Evolutionary conservation across 2,888 invertebrate species (phyloP).

Genomic region (Tipula unca): DNA sequence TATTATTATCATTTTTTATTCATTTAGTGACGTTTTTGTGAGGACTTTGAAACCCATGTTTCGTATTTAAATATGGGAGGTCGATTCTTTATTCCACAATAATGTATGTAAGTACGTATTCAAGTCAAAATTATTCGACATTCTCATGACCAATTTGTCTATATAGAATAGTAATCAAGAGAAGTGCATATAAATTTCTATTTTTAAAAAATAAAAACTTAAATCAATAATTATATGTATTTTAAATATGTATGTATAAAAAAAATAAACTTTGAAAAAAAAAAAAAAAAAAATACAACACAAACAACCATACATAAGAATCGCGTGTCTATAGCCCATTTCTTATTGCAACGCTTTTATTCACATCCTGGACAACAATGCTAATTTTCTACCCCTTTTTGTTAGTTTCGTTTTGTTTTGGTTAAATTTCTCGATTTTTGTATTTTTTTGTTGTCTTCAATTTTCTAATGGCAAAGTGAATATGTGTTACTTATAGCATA

Average conservation of each 20-base stretch:
- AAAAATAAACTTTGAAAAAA: not conserved
- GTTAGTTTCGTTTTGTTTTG: constrained; percentile 2
- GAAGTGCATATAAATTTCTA: constrained; percentile 8
- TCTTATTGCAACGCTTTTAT: constrained; percentile 18
- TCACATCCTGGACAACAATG: constrained; percentile 19
- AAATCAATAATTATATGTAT: not conserved
- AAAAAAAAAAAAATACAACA: not conserved
- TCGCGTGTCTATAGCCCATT: not conserved
- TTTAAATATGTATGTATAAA: no score
- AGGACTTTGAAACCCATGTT: no score
- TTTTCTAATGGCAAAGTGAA: constrained; percentile 8
- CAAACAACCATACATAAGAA: constrained; percentile 2
- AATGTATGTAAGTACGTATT: no score
- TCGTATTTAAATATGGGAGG: no score
- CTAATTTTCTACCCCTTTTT: constrained; percentile 17
- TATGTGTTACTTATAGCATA: not conserved
- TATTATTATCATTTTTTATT: no score
- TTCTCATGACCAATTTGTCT: not conserved
- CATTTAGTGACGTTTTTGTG: no score
- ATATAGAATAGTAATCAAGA: not conserved
- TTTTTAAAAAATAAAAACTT: not conserved
- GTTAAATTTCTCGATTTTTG: not conserved
- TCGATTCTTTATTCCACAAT: no score
- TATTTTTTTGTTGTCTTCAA: not conserved
- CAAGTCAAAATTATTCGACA: not conserved